phyloP scores from a whole-genome alignment of 2,113 vertebrate genomes.

The Toxotes jaculatrix region DNA sequence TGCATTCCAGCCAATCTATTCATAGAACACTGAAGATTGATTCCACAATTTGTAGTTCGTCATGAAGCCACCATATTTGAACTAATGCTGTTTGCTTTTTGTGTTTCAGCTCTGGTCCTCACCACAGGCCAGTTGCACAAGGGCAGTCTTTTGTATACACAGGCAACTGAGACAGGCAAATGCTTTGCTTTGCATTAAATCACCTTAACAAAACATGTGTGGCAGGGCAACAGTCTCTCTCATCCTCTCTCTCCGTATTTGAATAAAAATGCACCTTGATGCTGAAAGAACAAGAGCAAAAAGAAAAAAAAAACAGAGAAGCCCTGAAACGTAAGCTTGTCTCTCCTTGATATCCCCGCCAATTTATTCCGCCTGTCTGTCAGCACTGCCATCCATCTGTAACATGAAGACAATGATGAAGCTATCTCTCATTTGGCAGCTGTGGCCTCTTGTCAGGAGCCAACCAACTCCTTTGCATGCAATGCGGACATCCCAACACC shows the following conservation, averaged over 20 bases:
- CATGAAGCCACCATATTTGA: neutral
- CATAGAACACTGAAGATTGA: neutral
- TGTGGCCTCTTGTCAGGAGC: conserved; percentile 74
- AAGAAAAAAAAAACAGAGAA: conserved; percentile 16
- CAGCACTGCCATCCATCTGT: conserved; percentile 78
- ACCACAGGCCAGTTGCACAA: conserved; percentile 48
- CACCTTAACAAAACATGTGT: conserved; percentile 53
- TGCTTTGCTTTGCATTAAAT: conserved; percentile 62
- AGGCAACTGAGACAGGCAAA: conserved; percentile 49
- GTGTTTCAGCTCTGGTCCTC: neutral
- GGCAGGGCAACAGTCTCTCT: conserved; percentile 30
- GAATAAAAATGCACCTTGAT: conserved; percentile 74
- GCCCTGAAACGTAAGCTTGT: conserved; percentile 73
- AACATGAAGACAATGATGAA: conserved; percentile 77
- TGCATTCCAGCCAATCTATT: neutral
- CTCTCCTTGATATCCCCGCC: conserved; percentile 72
- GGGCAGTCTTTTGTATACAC: conserved; percentile 10
- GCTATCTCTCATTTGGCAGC: conserved; percentile 75
- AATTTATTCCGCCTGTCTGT: conserved; percentile 80
- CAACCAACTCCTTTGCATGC: conserved; percentile 73
- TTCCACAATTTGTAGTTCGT: neutral
- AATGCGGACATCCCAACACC: conserved; percentile 22
- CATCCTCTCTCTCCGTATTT: conserved; percentile 37
- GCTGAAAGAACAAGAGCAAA: conserved; percentile 14
- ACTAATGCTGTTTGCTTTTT: neutral